Percentiles rank a stretch among this genome's conserved stretches.
Conservation (phyloP, 2,113 vertebrate species). For the Bos taurus region ARS-UCD2.0 NC_037339.1:59952501-59953000, state of each 20-base stretch:
- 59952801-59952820: background rate
- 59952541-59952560: background rate
- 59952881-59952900: background rate
- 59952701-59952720: background rate
- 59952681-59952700: background rate
- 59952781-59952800: background rate
- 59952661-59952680: background rate
- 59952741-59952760: background rate
- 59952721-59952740: background rate
- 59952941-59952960: background rate
- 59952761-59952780: background rate
- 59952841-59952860: background rate
- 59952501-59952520: background rate
- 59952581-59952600: background rate
- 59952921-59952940: background rate
- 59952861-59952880: background rate
- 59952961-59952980: background rate
- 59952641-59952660: background rate
- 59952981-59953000: background rate
- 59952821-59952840: background rate
- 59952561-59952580: background rate
- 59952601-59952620: background rate
- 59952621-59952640: background rate
- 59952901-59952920: background rate
- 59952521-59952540: background rate